Base-by-base conservation (phyloP, 2,113 vertebrate species). In the Sterrhoptilus dennistouni region DNA sequence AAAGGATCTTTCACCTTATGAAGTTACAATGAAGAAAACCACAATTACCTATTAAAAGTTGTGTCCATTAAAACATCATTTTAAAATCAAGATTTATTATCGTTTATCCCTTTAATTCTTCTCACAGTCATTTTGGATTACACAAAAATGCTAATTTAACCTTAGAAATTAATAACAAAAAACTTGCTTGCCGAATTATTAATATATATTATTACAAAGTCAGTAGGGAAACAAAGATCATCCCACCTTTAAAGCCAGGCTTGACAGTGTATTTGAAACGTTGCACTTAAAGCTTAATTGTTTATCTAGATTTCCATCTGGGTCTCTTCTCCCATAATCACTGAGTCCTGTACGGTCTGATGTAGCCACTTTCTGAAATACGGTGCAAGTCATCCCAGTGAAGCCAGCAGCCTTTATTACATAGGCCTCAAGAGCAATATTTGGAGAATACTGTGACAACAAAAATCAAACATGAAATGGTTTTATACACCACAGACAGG, bases 261-360 rank as follows among this genome's bases (percentile, higher is more conserved):
- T 99, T 86, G 99, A 99, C 69, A 99, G 98, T 1, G 99, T 99
- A 94, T 98, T 99, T 57, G 99, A 99, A 72, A 99, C 97, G 4
- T 99, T 99, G 97, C 99, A 99, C 83, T 99, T 99, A 95, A 99
- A 99, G 96, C 99, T 99, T 95, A 99, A 98, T 71, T 99, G 99
- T 82, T 99, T 99, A 94, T 99, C 99, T 33, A 98, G 97, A 85
- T 97, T 98, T 65, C 98, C 98, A 56, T 99, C 98, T 6, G 97
- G 96, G 68, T 99, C 98, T 87, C 98, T 97, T 70, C 98, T 96
- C 8, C 98, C 97, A 45, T 96, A 98, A 78, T 99, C 98, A 14
- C 97, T 69, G 36, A 98, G 94, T 53, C 97, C 95, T 4, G 98
- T 82, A 12, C 99, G 98, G 83, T 99, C 99, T 0, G 98, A 87